These are phyloP conservation scores for Syrrhaptes paradoxus DNA, from an alignment of 2,113 vertebrate genomes.

Conservation along the genomic window DNA sequence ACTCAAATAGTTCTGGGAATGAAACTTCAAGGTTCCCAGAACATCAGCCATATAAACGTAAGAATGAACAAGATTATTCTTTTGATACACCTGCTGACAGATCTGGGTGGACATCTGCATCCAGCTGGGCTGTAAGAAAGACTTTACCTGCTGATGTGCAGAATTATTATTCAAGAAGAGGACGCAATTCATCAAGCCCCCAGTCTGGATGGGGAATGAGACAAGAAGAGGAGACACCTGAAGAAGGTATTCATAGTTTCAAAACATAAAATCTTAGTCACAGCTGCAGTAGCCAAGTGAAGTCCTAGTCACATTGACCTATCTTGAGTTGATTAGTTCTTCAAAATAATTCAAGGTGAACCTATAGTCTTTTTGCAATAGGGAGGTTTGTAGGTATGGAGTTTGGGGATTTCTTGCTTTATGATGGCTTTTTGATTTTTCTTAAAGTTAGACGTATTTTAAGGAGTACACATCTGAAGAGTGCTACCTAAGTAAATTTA, in stretches of 20 bases:
- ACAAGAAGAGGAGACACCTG: conserved; percentile 84
- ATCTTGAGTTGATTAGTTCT: neutral
- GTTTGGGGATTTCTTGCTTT: neutral
- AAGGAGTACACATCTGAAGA: neutral
- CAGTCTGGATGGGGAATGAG: conserved; percentile 84
- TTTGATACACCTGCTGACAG: conserved; percentile 85
- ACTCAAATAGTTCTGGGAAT: conserved; percentile 83
- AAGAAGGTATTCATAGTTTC: conserved; percentile 74
- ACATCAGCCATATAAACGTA: conserved; percentile 81
- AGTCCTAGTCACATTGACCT: neutral
- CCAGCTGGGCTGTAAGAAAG: conserved; percentile 95
- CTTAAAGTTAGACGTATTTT: neutral
- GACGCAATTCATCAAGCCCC: conserved; percentile 77
- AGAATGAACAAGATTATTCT: conserved; percentile 81
- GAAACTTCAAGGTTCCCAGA: conserved; percentile 88
- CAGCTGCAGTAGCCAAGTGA: neutral
- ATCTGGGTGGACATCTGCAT: conserved; percentile 96
- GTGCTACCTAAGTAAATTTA: neutral
- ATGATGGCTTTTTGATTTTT: neutral
- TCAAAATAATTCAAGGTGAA: neutral
- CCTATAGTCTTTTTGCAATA: neutral
- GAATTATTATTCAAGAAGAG: conserved; percentile 94
- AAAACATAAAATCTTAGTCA: neutral
- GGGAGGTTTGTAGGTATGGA: neutral
- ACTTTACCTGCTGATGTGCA: conserved; percentile 96